Evolutionary conservation across 2,113 vertebrate genomes (phyloP).

Genomic region (Colistium nudipinnis): DNA sequence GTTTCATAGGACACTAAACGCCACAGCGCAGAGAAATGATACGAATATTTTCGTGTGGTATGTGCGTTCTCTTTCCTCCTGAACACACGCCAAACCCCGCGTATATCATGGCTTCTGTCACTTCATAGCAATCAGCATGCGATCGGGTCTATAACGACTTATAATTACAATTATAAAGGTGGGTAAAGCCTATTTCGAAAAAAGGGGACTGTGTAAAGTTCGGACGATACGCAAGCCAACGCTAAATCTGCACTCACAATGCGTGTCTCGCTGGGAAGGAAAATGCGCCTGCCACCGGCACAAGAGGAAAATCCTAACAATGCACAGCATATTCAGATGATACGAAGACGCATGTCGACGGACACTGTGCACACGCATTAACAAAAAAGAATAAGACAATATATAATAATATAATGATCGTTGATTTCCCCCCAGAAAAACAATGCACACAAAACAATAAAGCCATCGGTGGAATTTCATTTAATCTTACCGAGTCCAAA

Average conservation of each 20-base stretch:
- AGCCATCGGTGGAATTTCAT: slow-evolving; percentile 27
- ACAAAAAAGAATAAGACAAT: not conserved
- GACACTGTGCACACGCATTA: not conserved
- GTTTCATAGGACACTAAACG: not conserved
- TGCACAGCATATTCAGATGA: not conserved
- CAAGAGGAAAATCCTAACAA: slow-evolving; percentile 14
- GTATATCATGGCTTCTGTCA: slow-evolving; percentile 1
- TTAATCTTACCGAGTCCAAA: slow-evolving; percentile 74
- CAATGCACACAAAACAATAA: slow-evolving; percentile 21
- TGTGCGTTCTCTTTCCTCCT: not conserved
- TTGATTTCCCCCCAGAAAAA: no score
- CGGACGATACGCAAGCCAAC: slow-evolving; percentile 3
- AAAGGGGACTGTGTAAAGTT: not conserved
- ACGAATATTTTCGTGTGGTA: not conserved
- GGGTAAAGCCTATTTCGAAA: not conserved
- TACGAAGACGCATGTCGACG: not conserved
- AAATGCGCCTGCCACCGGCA: slow-evolving; percentile 57
- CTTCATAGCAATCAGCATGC: no score
- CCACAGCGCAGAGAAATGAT: not conserved
- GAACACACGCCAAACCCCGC: slow-evolving; percentile 2
- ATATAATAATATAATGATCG: no score
- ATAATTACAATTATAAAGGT: no score
- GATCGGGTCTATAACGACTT: no score
- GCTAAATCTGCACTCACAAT: not conserved
- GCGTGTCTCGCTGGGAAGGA: slow-evolving; percentile 31